Evolutionary conservation across 2,797 vertebrate species (phyloP), one percentile per base, ranked within the genome.

Genomic region (Urophycis tenuis): DNA sequence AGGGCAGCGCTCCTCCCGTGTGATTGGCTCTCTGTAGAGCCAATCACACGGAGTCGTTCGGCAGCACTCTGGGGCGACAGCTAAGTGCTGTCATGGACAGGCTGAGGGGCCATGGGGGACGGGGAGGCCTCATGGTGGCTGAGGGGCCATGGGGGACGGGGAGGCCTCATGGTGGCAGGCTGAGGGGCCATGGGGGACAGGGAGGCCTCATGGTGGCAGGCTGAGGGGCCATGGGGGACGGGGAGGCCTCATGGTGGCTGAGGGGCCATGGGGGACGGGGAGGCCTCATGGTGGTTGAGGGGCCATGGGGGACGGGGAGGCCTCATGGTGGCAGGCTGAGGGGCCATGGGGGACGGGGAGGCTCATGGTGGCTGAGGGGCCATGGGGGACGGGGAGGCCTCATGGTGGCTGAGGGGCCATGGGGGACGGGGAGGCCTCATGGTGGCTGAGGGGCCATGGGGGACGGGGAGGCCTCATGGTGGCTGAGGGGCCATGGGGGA

Each of bases 1-100:
- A 67, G 78, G 17, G 31, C 77, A 78, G 80, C 84, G 77, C 67
- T 74, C 78, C 5, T n/a, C n/a, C n/a, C n/a, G 85, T 78, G 74
- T 82, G 83, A 88, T 85, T 83, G 83, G 32, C 79, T 73, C 79
- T 34, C 7, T 7, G 7, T 3, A 7, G 33, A 34, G 81, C 87
- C 81, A 88, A 45, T 79, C 81, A 85, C 79, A 60, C 74, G 77
- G 71, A 78, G 41, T 29, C 71, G 22, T 73, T 78, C 77, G 78
- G 73, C 78, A 79, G 35, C 7, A 7, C 33, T 34, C 33, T 34
- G 33, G 33, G 33, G 70, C 71, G 5, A 10, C 36, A 2, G 36
- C 36, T 39, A 39, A 39, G 36, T 39, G 36, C 36, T 34, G 11
- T 39, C 36, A 39, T 39, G 36, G 36, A 39, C 36, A 39, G 11